Evolutionary conservation across 1,140 invertebrate genomes (phyloP), one percentile per base, ranked within the genome.

Genomic region (Teleogryllus occipitalis): DNA sequence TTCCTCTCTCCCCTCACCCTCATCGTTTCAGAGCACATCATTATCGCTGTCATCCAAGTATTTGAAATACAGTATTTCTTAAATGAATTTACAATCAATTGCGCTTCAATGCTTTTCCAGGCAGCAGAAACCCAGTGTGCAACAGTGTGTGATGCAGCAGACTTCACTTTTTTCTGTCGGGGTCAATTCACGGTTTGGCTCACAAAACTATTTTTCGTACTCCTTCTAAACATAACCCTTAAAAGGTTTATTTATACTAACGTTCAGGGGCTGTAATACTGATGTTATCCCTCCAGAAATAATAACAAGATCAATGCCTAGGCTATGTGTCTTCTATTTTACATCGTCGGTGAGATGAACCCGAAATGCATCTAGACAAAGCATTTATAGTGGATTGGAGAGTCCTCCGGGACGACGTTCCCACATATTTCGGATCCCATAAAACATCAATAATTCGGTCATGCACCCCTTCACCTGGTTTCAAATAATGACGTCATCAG

Each of bases 231-330:
- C 21, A 46, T 74, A 47, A 77, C 8, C 76, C 79, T 86, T 86
- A 79, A 86, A 84, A 7, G 82, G 81, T 39, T 82, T 82, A 76
- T 85, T 85, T n/a, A n/a, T 78, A 15, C 74, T 77, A 46, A 86
- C 82, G 80, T 85, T 83, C 8, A 85, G 81, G 15, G 82, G 84
- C 75, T 86, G 85, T 8, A 85, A 77, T 12, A 82, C n/a, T n/a
- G n/a, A n/a, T n/a, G n/a, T 72, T 72, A 12, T 72, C 8, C 54
- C n/a, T 12, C 54, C n/a, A 18, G 54, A 12, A 72, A 72, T 72
- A 72, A 72, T 72, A 72, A 72, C n/a, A 72, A 72, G 8, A 72
- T n/a, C n/a, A n/a, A n/a, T n/a, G 54, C n/a, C 8, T 72, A 72
- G 54, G 54, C 54, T 72, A 18, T 72, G 54, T 72, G 18, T 18